These are phyloP conservation scores for Caretta caretta DNA, from an alignment of 2,113 vertebrate genomes.

Conservation along the genomic window DNA sequence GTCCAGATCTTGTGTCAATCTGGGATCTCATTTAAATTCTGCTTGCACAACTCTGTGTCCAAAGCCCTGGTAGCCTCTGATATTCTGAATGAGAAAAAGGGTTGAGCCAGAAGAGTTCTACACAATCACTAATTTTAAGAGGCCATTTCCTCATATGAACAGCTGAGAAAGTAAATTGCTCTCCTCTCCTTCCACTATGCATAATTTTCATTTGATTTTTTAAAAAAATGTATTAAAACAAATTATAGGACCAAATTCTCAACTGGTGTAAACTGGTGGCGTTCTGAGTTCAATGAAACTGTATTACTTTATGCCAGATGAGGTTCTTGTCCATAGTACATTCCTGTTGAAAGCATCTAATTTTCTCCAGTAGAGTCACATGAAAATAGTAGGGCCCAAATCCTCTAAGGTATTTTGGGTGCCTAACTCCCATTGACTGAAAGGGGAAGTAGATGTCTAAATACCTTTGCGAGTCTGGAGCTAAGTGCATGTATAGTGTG, in stretches of 20 bases:
- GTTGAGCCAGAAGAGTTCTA: fast-evolving
- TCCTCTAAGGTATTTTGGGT: not conserved
- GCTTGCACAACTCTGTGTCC: fast-evolving
- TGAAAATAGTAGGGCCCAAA: not conserved
- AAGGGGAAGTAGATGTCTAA: too few species aligned
- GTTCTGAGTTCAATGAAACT: fast-evolving
- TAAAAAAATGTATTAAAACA: not conserved
- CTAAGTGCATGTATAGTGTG: too few species aligned
- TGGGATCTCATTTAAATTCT: not conserved
- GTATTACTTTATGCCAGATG: fast-evolving
- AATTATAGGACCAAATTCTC: not conserved
- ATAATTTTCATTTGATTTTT: not conserved
- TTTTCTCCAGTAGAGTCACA: not conserved
- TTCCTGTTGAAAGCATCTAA: not conserved
- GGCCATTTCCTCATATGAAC: not conserved
- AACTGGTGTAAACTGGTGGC: not conserved
- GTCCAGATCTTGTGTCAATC: not conserved
- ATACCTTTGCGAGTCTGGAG: too few species aligned
- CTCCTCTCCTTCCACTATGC: not conserved
- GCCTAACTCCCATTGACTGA: too few species aligned
- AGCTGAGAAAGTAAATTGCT: not conserved
- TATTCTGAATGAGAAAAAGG: not conserved
- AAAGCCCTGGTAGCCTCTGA: not conserved
- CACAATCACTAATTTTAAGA: not conserved
- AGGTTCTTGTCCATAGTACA: not conserved